phyloP scores from a whole-genome alignment of 2,888 invertebrate species.

The Argyresthia albistria region DNA sequence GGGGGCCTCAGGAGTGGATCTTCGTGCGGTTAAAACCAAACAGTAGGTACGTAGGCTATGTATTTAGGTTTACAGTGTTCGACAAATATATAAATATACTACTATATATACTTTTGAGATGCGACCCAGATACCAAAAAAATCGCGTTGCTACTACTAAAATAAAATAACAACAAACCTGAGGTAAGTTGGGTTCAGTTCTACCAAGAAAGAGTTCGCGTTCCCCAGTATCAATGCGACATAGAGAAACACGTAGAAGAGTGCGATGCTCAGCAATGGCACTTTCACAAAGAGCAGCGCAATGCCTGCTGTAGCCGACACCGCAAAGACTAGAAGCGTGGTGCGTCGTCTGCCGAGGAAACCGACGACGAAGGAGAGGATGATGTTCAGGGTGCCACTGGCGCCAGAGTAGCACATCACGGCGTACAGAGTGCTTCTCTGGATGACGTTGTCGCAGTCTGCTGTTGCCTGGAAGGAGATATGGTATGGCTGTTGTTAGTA shows the following conservation, averaged over 20 bases:
- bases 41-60: no score
- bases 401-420: conserved; percentile 44
- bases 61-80: no score
- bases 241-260: conserved; percentile 46
- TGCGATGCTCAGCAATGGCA: conserved; percentile 39
- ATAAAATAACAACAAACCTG: conserved; percentile 24
- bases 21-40: no score
- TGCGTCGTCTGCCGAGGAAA: conserved; percentile 35
- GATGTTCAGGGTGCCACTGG: conserved; percentile 27
- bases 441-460: conserved; percentile 36
- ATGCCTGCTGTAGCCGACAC: conserved; percentile 29
- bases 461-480: conserved; percentile 20
- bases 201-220: conserved; percentile 47
- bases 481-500: background rate
- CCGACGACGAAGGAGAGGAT: conserved; percentile 38
- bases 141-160: no score
- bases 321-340: conserved; percentile 33
- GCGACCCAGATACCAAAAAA: no score
- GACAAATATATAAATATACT: no score
- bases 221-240: conserved; percentile 43
- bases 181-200: conserved; percentile 54
- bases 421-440: conserved; percentile 41
- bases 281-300: conserved; percentile 30
- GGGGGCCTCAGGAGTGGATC: no score
- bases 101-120: no score